phyloP scores from a whole-genome alignment of 2,888 invertebrate species.

The Brachyopa scutellaris region DNA sequence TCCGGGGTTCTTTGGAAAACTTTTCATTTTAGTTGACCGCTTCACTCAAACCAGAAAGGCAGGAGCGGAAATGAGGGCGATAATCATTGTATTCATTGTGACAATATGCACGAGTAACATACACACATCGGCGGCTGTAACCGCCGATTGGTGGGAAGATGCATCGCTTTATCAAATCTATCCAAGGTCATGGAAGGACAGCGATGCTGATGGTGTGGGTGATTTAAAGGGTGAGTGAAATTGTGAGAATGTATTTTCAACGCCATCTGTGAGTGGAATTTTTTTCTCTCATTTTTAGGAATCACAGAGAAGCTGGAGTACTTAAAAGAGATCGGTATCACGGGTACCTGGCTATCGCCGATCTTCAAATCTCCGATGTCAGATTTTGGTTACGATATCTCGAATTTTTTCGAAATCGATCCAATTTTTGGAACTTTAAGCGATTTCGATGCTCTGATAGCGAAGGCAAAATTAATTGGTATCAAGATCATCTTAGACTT shows the following conservation, averaged over 20 bases:
- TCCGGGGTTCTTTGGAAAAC: not conserved
- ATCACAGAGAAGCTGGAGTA: slow-evolving; percentile 85
- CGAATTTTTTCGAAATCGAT: slow-evolving; percentile 87
- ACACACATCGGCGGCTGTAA: slow-evolving; percentile 11
- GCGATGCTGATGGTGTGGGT: slow-evolving; percentile 91
- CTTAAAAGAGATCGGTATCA: slow-evolving; percentile 86
- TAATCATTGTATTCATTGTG: not conserved
- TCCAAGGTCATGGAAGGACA: slow-evolving; percentile 92
- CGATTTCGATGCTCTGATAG: slow-evolving; percentile 86
- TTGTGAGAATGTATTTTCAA: not conserved
- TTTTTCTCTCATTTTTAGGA: slow-evolving; percentile 81
- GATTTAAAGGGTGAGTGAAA: slow-evolving; percentile 87
- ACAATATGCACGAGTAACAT: not conserved
- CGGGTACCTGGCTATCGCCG: slow-evolving; percentile 88
- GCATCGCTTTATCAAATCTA: slow-evolving; percentile 93
- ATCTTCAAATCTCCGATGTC: slow-evolving; percentile 89
- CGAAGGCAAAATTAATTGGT: slow-evolving; percentile 83
- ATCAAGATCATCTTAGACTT: slow-evolving; percentile 84
- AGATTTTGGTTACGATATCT: slow-evolving; percentile 91
- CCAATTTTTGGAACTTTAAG: slow-evolving; percentile 85
- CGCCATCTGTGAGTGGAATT: too few species aligned
- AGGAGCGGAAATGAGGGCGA: not conserved
- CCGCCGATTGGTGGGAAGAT: slow-evolving; percentile 91
- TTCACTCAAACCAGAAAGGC: not conserved
- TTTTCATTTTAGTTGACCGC: not conserved